Evolutionary conservation across 2,797 vertebrate species (phyloP).

Genomic region (Enteromius trimaculatus): DNA sequence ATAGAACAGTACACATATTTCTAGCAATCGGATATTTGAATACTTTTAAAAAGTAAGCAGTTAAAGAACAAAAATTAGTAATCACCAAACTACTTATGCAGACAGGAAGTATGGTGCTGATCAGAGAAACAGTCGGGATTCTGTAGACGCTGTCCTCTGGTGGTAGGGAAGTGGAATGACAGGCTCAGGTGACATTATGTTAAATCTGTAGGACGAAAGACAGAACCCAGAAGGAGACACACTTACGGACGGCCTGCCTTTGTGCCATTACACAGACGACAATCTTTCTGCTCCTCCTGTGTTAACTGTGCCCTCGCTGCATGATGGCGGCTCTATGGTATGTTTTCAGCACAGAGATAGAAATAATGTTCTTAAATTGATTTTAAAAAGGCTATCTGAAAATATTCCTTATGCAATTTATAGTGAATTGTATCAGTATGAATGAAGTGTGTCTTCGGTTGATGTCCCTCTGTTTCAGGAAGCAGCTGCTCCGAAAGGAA

Average conservation of each 20-base stretch:
- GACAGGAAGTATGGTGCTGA: background rate
- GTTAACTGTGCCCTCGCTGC: constrained; percentile 25
- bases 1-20: background rate
- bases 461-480: constrained; percentile 69
- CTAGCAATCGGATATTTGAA: background rate
- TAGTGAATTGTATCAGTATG: background rate
- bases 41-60: background rate
- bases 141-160: background rate
- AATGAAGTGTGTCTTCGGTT: constrained; percentile 14
- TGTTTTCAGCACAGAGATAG: background rate
- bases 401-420: background rate
- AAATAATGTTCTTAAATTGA: background rate
- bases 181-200: background rate
- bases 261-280: constrained; percentile 7
- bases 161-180: background rate
- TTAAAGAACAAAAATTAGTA: background rate
- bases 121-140: background rate
- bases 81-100: background rate
- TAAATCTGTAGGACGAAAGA: constrained; percentile 34
- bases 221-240: constrained; percentile 34
- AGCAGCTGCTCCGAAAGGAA: constrained; percentile 66
- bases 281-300: constrained; percentile 27
- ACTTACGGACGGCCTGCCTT: constrained; percentile 12
- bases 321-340: constrained; percentile 38
- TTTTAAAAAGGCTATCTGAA: background rate